Evolutionary conservation across 2,797 vertebrate genomes (phyloP).

Genomic region (Spinus pinus): DNA sequence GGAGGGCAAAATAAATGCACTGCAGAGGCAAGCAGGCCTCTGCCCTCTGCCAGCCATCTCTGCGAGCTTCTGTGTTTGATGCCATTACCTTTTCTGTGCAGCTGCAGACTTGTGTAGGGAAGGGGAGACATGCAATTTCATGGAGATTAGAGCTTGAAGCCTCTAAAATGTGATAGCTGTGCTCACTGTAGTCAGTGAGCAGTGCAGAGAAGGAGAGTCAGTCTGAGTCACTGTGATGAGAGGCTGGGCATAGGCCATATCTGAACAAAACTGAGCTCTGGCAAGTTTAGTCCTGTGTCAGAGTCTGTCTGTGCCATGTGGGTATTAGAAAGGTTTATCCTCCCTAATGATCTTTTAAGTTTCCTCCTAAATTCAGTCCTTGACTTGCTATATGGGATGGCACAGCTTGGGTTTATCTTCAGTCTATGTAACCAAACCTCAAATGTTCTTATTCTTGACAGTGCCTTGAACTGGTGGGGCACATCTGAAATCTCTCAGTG

Average conservation of each 20-base stretch:
- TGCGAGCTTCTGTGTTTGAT: neutral
- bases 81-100: neutral
- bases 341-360: neutral
- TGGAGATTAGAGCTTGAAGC: neutral
- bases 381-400: neutral
- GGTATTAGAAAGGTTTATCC: neutral
- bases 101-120: neutral
- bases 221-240: rapidly evolving
- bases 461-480: neutral
- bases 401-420: neutral
- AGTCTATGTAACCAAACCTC: neutral
- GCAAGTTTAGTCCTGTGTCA: neutral
- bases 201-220: neutral
- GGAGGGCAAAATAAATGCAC: neutral
- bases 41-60: rapidly evolving
- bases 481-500: neutral
- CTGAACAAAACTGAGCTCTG: neutral
- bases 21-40: neutral
- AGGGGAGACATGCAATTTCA: neutral
- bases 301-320: neutral
- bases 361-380: neutral
- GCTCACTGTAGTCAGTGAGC: neutral
- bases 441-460: neutral
- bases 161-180: neutral
- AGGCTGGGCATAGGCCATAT: neutral